These are phyloP conservation scores for Pterostichus madidus DNA, from an alignment of 2,888 invertebrate genomes.

Conservation along the genomic window DNA sequence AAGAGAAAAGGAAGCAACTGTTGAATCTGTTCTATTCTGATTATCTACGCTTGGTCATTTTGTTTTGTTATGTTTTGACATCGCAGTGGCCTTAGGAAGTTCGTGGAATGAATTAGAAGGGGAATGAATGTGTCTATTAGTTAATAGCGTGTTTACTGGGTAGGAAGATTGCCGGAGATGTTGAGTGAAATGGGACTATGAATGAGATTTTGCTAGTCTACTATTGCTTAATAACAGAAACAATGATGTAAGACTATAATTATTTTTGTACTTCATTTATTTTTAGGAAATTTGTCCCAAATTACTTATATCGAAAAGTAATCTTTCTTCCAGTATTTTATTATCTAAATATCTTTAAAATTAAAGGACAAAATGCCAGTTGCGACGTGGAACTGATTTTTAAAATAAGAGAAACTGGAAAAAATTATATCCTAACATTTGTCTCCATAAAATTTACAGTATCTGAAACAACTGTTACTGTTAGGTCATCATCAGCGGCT, in stretches of 20 bases:
- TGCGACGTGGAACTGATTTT: too few relatives aligned
- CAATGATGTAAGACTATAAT: neutral
- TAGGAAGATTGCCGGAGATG: constrained; percentile 3
- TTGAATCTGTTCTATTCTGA: constrained; percentile 46
- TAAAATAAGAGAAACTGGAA: too few relatives aligned
- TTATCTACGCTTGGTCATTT: neutral
- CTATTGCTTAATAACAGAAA: neutral
- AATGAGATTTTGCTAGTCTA: constrained; percentile 20
- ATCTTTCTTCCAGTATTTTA: too few relatives aligned
- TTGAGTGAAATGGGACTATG: constrained; percentile 23
- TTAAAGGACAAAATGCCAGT: too few relatives aligned
- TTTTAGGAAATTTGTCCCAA: too few relatives aligned
- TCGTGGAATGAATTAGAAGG: constrained; percentile 27
- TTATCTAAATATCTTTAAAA: too few relatives aligned
- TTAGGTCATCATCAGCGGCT: too few relatives aligned
- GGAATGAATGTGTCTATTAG: constrained; percentile 35
- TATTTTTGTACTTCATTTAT: neutral
- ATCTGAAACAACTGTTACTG: too few relatives aligned
- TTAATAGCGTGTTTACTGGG: constrained; percentile 20
- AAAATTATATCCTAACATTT: too few relatives aligned
- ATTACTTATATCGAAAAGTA: too few relatives aligned
- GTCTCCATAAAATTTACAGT: too few relatives aligned
- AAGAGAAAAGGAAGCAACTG: constrained; percentile 13
- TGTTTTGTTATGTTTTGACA: constrained; percentile 38
- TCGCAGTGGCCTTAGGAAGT: constrained; percentile 29